phyloP scores from a whole-genome alignment of 2,888 invertebrate species.

The Cheilosia scutellata region DNA sequence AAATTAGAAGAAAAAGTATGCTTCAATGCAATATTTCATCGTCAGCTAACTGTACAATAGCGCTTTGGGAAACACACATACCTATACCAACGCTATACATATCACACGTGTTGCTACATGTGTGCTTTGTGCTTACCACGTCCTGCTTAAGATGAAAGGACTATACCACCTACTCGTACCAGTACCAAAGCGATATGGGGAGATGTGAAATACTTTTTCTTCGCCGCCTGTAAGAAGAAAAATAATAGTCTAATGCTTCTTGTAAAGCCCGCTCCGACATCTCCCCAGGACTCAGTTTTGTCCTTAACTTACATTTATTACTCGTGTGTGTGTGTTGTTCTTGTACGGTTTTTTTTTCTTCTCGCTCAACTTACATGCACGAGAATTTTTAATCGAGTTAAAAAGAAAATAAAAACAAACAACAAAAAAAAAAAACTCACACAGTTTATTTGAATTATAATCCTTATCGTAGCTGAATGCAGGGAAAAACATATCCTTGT shows the following conservation, averaged over 20 bases:
- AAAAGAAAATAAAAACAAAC: neutral
- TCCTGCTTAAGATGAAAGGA: conserved; percentile 46
- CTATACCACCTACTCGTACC: neutral
- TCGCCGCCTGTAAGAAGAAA: conserved; percentile 16
- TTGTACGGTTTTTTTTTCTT: neutral
- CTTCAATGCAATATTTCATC: conserved; percentile 50
- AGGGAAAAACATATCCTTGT: conserved; percentile 5
- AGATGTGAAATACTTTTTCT: conserved; percentile 22
- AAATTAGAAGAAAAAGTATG: conserved; percentile 40
- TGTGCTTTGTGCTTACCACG: conserved; percentile 24
- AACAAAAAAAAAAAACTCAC: neutral
- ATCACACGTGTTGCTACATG: neutral
- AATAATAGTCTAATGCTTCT: conserved; percentile 28
- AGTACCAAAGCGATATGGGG: no score
- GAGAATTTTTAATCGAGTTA: conserved; percentile 61
- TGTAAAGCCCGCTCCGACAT: neutral
- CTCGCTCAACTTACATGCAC: conserved; percentile 13
- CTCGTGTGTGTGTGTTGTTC: neutral
- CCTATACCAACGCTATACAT: no score
- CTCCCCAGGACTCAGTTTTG: conserved; percentile 2
- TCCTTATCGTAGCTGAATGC: conserved; percentile 26
- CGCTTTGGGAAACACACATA: neutral
- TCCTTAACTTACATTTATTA: conserved; percentile 35
- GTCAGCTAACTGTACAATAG: conserved; percentile 26
- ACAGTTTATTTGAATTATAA: conserved; percentile 46